phyloP scores from a whole-genome alignment of 2,113 vertebrate species.

The Limnothrissa miodon region DNA sequence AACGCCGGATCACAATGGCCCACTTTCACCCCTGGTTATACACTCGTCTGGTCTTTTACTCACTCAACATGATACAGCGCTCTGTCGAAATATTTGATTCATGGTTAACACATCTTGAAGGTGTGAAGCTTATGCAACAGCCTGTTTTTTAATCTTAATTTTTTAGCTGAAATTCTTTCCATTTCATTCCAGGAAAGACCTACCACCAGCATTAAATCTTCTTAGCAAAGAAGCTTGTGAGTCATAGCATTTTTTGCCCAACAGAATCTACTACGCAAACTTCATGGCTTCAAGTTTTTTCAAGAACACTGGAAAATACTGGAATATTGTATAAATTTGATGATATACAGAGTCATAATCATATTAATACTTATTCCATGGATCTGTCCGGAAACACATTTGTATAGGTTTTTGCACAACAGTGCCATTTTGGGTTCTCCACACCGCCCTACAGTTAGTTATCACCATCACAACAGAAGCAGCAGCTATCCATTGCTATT shows the following conservation, averaged over 20 bases:
- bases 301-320: neutral
- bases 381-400: too few species aligned
- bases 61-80: neutral
- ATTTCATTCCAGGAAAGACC: neutral
- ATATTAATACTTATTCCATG: neutral
- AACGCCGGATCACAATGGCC: too few species aligned
- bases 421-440: conserved; percentile 20
- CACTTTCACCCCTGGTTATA: too few species aligned
- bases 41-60: neutral
- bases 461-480: too few species aligned
- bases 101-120: conserved; percentile 7
- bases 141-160: neutral
- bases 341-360: too few species aligned
- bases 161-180: neutral
- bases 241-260: neutral
- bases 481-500: conserved; percentile 45
- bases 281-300: too few species aligned
- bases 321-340: neutral
- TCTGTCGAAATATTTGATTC: neutral
- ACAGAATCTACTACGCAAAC: neutral
- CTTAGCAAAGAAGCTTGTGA: neutral
- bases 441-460: conserved; percentile 56
- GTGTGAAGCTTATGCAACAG: conserved; percentile 26
- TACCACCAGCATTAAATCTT: neutral
- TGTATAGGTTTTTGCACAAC: conserved; percentile 17